These are phyloP conservation scores for Trinectes maculatus DNA, from an alignment of 2,113 vertebrate species.

Conservation along the genomic window DNA sequence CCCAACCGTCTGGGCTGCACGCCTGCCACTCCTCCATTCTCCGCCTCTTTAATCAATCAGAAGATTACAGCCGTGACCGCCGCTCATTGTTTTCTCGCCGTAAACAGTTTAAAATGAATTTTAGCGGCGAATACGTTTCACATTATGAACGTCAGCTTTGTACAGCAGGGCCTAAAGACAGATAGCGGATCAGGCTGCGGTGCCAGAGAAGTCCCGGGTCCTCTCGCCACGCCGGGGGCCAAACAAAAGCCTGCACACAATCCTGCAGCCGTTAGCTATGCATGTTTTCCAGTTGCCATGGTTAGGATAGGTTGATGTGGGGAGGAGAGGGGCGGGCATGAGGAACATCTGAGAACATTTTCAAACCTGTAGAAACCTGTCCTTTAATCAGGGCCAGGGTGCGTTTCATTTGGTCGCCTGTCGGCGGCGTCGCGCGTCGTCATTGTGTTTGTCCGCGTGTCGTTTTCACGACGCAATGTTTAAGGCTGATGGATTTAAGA, in stretches of 20 bases:
- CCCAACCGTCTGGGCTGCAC: slow-evolving; percentile 65
- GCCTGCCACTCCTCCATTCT: slow-evolving; percentile 51
- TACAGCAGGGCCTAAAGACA: slow-evolving; percentile 73
- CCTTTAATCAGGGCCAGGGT: too few species aligned
- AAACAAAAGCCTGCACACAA: slow-evolving; percentile 92
- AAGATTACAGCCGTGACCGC: slow-evolving; percentile 88
- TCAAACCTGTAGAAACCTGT: too few species aligned
- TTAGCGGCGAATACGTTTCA: slow-evolving; percentile 91
- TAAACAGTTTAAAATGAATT: slow-evolving; percentile 96
- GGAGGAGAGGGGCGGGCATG: slow-evolving; percentile 77
- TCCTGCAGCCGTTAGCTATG: slow-evolving; percentile 91
- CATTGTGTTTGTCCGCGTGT: too few species aligned
- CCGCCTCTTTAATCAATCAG: slow-evolving; percentile 82
- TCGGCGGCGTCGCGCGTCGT: too few species aligned
- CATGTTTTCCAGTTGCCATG: slow-evolving; percentile 95
- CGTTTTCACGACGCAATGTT: too few species aligned
- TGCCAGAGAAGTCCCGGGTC: slow-evolving; percentile 87
- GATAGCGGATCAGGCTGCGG: slow-evolving; percentile 83
- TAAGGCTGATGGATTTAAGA: too few species aligned
- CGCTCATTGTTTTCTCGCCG: slow-evolving; percentile 86
- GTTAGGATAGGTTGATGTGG: slow-evolving; percentile 82
- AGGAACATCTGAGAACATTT: slow-evolving; percentile 74
- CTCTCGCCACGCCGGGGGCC: slow-evolving; percentile 84
- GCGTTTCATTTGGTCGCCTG: too few species aligned
- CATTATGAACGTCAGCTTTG: slow-evolving; percentile 90